phyloP scores from a whole-genome alignment of 2,113 vertebrate genomes.

The Gallinago undulata region DNA sequence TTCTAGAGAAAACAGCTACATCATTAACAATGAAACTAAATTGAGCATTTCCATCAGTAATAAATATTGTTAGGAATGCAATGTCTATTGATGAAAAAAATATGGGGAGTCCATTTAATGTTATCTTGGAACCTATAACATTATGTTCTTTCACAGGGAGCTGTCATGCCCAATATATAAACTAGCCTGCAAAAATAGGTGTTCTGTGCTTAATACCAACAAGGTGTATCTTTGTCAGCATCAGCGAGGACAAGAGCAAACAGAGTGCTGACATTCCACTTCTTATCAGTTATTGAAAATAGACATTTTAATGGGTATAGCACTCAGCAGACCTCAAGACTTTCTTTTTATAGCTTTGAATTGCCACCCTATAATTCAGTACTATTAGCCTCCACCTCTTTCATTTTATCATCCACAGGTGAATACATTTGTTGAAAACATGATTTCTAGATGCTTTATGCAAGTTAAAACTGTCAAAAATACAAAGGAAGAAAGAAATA shows the following conservation, averaged over 20 bases:
- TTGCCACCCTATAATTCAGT: conserved; percentile 63
- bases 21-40: neutral
- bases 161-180: neutral
- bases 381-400: conserved; percentile 66
- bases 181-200: neutral
- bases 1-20: neutral
- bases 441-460: conserved; percentile 55
- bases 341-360: conserved; percentile 68
- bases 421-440: conserved; percentile 72
- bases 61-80: neutral
- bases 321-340: conserved; percentile 52
- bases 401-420: conserved; percentile 62
- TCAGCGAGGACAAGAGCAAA: conserved; percentile 40
- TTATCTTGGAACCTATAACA: neutral
- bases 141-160: neutral
- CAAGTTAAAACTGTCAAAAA: conserved; percentile 62
- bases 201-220: neutral
- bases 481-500: conserved; percentile 61
- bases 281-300: conserved; percentile 46
- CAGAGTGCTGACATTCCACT: conserved; percentile 1
- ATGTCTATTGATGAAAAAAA: neutral
- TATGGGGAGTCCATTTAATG: neutral
- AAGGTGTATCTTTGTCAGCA: conserved; percentile 40
- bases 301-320: conserved; percentile 55
- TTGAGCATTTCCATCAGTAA: neutral